Percentiles rank a stretch among this genome's conserved stretches.
Evolutionary conservation across 2,113 vertebrate species (phyloP).

Genomic region (Nymphicus hollandicus): DNA sequence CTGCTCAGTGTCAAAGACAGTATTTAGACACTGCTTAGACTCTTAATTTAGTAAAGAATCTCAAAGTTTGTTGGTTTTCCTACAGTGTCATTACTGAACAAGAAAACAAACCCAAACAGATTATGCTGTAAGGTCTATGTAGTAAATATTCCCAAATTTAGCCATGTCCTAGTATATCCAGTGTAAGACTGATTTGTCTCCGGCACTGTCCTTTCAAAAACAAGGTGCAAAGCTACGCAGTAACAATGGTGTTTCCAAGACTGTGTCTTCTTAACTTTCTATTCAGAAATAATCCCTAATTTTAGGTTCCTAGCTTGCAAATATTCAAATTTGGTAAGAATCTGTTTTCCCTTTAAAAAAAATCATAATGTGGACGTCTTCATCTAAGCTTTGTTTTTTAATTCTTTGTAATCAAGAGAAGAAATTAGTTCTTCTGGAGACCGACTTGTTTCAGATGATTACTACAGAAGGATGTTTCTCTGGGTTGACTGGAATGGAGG

Average conservation of each 20-base stretch:
- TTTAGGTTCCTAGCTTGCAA: not conserved
- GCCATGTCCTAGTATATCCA: not conserved
- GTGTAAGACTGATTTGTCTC: not conserved
- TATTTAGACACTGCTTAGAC: not conserved
- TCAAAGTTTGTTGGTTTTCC: not conserved
- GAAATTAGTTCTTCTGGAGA: not conserved
- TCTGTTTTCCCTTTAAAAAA: not conserved
- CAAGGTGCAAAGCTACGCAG: not conserved
- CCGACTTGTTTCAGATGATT: not conserved
- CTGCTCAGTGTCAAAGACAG: not conserved
- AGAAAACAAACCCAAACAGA: not conserved
- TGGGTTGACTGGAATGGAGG: not conserved
- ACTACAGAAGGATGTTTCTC: not conserved
- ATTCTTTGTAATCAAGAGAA: not conserved
- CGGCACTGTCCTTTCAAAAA: not conserved
- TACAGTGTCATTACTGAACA: not conserved
- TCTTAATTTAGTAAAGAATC: not conserved
- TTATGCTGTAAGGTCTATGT: not conserved
- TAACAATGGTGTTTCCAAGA: not conserved
- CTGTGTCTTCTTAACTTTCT: not conserved
- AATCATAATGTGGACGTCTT: not conserved
- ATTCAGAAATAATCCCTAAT: not conserved
- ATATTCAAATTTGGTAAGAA: not conserved
- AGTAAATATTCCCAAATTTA: not conserved
- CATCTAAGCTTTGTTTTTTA: not conserved